Evolutionary conservation across 2,113 vertebrate genomes (phyloP).

Genomic region (Sardina pilchardus): DNA sequence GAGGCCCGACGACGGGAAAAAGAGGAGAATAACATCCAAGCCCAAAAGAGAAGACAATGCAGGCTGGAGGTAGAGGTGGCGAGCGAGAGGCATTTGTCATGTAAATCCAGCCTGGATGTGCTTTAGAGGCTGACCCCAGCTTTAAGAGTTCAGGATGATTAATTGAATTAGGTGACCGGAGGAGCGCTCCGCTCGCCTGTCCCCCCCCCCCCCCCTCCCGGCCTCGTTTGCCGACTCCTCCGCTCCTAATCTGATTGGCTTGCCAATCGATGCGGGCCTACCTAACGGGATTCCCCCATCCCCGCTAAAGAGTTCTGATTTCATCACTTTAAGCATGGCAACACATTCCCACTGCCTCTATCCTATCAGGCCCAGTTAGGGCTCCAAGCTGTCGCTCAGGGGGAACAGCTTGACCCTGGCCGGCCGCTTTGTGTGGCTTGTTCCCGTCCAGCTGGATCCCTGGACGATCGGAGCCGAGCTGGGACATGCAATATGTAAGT

Average conservation of each 20-base stretch:
- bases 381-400: not conserved
- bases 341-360: slow-evolving; percentile 32
- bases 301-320: slow-evolving; percentile 49
- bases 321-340: slow-evolving; percentile 49
- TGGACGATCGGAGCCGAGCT: not conserved
- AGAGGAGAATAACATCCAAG: not conserved
- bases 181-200: not conserved
- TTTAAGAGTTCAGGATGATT: slow-evolving; percentile 28
- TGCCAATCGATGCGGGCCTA: slow-evolving; percentile 43
- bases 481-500: not conserved
- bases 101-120: slow-evolving; percentile 37
- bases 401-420: not conserved
- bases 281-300: slow-evolving; percentile 48
- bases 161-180: slow-evolving; percentile 42
- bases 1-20: not conserved
- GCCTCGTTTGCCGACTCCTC: not conserved
- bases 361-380: slow-evolving; percentile 39
- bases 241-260: slow-evolving; percentile 50
- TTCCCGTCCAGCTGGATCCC: not conserved
- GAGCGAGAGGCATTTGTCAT: slow-evolving; percentile 21
- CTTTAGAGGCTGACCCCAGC: slow-evolving; percentile 29
- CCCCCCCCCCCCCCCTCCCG: not conserved
- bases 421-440: not conserved
- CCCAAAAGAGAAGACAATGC: not conserved
- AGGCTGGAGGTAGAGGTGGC: not conserved